Evolutionary conservation across 2,888 invertebrate species (phyloP).

Genomic region (Polymixis lichenea): DNA sequence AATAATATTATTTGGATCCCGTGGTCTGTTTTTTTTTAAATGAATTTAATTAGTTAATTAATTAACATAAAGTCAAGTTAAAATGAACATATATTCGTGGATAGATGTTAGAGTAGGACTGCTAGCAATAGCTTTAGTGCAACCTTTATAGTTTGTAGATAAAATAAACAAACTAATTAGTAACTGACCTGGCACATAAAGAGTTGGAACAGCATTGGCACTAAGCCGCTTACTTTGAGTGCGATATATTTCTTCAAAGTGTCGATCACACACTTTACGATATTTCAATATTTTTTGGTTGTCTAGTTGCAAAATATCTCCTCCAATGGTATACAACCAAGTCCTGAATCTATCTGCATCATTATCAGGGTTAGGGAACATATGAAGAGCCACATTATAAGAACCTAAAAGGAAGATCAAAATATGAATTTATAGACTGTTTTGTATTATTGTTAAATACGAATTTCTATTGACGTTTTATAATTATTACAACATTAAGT

Average conservation of each 20-base stretch:
- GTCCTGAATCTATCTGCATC: conserved; percentile 14
- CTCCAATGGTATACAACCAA: conserved; percentile 12
- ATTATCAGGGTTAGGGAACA: conserved; percentile 7
- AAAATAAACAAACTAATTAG: neutral
- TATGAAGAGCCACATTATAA: neutral
- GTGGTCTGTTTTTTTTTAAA: too few relatives aligned
- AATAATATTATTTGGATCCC: too few relatives aligned
- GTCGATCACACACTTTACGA: neutral
- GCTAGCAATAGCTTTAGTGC: neutral
- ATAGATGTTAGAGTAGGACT: neutral
- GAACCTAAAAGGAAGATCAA: conserved; percentile 5
- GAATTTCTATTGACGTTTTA: neutral
- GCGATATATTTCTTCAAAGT: conserved; percentile 7
- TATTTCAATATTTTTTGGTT: conserved; percentile 6
- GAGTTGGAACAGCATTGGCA: conserved; percentile 14
- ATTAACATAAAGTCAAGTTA: too few relatives aligned
- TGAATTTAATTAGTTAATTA: too few relatives aligned
- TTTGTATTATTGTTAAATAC: too few relatives aligned
- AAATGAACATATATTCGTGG: too few relatives aligned
- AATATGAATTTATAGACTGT: too few relatives aligned
- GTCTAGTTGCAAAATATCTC: conserved; percentile 3
- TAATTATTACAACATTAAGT: neutral
- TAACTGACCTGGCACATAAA: conserved; percentile 1
- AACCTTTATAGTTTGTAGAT: neutral
- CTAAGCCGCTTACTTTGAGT: conserved; percentile 3